Conservation (phyloP, 2,113 vertebrate genomes). For the Rissa tridactyla region DNA sequence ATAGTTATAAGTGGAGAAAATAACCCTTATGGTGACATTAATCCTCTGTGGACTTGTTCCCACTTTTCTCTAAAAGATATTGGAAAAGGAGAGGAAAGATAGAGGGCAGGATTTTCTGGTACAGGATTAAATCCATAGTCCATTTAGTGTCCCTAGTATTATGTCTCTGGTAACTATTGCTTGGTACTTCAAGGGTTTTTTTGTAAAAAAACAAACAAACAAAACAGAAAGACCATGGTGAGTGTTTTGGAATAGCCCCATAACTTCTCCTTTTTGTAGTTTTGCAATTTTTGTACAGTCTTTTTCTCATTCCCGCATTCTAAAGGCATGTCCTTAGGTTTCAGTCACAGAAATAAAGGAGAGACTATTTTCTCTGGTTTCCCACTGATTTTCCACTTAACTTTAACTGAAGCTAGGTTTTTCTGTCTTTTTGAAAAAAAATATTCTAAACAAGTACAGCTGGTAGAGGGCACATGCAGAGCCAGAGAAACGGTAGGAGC, state of each 20-base stretch:
- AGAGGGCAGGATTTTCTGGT: background rate
- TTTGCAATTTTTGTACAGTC: background rate
- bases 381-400: background rate
- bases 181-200: background rate
- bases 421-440: background rate
- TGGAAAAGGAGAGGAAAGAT: background rate
- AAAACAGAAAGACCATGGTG: accelerated
- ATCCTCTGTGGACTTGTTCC: background rate
- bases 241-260: background rate
- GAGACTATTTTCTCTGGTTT: background rate
- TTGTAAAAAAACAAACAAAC: background rate
- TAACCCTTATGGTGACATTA: background rate
- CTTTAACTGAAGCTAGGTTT: background rate
- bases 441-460: background rate
- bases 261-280: background rate
- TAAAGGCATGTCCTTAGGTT: background rate
- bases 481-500: background rate
- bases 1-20: background rate
- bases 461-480: background rate
- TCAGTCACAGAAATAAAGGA: background rate
- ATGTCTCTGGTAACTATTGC: background rate
- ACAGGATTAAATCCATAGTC: background rate
- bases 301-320: background rate
- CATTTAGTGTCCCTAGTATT: background rate
- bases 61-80: background rate